Evolutionary conservation across 2,797 vertebrate genomes (phyloP), one percentile per base, ranked within the genome.

Genomic region (Percopsis omiscomaycus): DNA sequence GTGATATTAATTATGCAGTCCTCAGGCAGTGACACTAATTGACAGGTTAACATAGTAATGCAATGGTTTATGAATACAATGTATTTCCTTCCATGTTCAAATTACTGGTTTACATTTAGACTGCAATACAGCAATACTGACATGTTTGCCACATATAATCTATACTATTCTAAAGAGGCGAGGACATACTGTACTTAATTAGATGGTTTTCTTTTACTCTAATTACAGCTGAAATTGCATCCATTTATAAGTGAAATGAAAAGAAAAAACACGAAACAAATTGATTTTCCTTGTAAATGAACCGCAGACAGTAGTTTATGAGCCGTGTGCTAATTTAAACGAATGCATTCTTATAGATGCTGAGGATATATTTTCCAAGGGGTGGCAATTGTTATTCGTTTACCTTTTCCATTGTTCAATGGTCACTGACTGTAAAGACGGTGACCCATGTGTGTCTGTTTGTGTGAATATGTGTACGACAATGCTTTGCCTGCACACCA

Each of bases 391-490:
- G 30, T 13, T 55, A 30, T 29, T 14, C 14, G 27, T 29, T 4
- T 55, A 30, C 53, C 13, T 32, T 55, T 37, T 37, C 5, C 32
- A 37, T 37, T 37, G 5, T 54, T 29, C 8, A 28, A 11, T n/a
- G 50, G 32, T 54, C 61, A 46, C 56, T 74, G 52, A 64, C 72
- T 66, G 51, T 55, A 73, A 50, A 67, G 69, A 53, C 61, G 47
- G 55, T 67, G 64, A 69, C 71, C 68, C 61, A 46, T 55, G 42
- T 65, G 64, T 71, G 66, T 57, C 30, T 56, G 59, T 84, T 86
- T 82, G 68, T 70, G 74, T 79, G 73, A 69, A 70, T 78, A 66
- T 76, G 64, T 86, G 78, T 77, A 67, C 75, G 70, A 81, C 71
- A 68, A 15, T 73, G 69, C 61, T 61, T 80, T 37, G 51, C 50